phyloP scores from a whole-genome alignment of 2,888 invertebrate genomes.

The Ormia ochracea region DNA sequence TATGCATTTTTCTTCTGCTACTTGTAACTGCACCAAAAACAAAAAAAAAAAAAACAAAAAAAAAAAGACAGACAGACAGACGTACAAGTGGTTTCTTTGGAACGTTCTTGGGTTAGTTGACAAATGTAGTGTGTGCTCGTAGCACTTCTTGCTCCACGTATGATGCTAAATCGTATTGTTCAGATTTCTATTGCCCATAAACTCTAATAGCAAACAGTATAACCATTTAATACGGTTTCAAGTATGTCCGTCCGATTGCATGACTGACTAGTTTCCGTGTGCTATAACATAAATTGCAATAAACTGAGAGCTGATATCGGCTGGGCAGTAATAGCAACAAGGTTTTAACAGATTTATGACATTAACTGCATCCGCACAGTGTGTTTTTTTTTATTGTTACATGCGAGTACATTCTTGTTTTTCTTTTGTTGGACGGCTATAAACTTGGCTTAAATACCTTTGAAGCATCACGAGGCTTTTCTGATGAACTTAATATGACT shows the following conservation, averaged over 20 bases:
- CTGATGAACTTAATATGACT: slow-evolving; percentile 31
- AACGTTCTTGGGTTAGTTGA: slow-evolving; percentile 65
- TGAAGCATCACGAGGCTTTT: not conserved
- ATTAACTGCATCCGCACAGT: slow-evolving; percentile 48
- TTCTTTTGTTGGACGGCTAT: slow-evolving; percentile 1
- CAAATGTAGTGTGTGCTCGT: slow-evolving; percentile 54
- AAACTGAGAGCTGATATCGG: not conserved
- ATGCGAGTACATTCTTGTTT: not conserved
- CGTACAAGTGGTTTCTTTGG: slow-evolving; percentile 49
- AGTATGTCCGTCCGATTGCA: not conserved
- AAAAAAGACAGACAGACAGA: not conserved
- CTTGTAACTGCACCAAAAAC: not conserved
- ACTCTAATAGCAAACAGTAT: slow-evolving; percentile 7
- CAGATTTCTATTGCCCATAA: slow-evolving; percentile 17
- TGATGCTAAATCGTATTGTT: slow-evolving; percentile 17
- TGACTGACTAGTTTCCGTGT: slow-evolving; percentile 27
- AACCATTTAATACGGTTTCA: not conserved
- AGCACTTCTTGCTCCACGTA: slow-evolving; percentile 1
- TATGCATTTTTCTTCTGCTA: slow-evolving; percentile 3
- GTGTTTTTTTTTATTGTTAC: not conserved
- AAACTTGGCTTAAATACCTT: slow-evolving; percentile 41
- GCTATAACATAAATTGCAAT: not conserved
- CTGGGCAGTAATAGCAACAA: slow-evolving; percentile 17
- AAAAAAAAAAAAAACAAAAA: too few species aligned
- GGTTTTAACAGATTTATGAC: slow-evolving; percentile 43